phyloP scores from a whole-genome alignment of 2,113 vertebrate species.

The Pedionomus torquatus region DNA sequence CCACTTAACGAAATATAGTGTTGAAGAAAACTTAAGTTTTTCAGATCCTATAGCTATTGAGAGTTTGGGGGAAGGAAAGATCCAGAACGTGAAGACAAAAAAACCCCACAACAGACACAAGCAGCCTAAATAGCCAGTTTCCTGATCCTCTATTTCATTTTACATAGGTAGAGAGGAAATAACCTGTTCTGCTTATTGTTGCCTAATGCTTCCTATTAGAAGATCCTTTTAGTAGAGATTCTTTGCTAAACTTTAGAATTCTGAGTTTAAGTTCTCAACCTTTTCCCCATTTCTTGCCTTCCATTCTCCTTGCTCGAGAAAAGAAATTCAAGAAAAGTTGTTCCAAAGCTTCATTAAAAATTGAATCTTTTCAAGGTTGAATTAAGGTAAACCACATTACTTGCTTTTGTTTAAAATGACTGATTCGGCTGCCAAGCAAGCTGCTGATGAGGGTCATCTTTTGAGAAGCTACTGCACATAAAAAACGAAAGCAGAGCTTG shows the following conservation, averaged over 20 bases:
- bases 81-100: background rate
- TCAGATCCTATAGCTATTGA: background rate
- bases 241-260: background rate
- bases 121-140: background rate
- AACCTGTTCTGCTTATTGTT: background rate
- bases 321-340: background rate
- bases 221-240: background rate
- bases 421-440: background rate
- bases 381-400: background rate
- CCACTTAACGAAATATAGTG: background rate
- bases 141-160: background rate
- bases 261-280: background rate
- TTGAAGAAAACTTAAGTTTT: background rate
- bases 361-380: background rate
- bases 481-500: background rate
- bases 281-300: background rate
- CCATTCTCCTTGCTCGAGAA: background rate
- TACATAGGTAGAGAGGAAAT: background rate
- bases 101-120: background rate
- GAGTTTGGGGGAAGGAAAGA: background rate
- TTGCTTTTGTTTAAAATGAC: background rate
- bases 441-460: background rate
- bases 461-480: background rate
- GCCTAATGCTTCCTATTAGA: background rate
- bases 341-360: background rate